A percentile compares a stretch with the other conserved stretches of the same genome.
These are phyloP conservation scores for Cephus pulcher DNA, from an alignment of 2,888 invertebrate genomes.

Conservation along the genomic window DNA sequence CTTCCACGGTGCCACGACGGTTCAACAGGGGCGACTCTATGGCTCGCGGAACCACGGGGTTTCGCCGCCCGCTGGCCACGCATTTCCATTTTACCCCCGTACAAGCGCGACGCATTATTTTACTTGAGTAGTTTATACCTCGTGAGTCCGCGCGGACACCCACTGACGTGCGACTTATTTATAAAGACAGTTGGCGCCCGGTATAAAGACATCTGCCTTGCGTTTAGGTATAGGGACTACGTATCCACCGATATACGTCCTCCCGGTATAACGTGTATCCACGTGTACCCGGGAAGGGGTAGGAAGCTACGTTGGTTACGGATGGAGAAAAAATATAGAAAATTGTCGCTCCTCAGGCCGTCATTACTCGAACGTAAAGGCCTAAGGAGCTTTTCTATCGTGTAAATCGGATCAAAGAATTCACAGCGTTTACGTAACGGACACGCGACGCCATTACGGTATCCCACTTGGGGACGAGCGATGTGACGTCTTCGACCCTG, in stretches of 20 bases:
- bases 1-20: constrained; percentile 1
- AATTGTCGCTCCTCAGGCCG: neutral
- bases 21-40: constrained; percentile 15
- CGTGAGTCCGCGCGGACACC: constrained; percentile 22
- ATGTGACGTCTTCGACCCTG: neutral
- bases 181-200: constrained; percentile 24
- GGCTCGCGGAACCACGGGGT: constrained; percentile 43
- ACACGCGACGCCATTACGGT: neutral
- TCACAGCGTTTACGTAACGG: neutral
- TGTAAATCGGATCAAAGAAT: neutral
- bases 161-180: constrained; percentile 23
- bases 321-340: neutral
- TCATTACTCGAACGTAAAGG: neutral
- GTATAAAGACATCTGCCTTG: constrained; percentile 21
- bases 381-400: neutral
- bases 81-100: constrained; percentile 57
- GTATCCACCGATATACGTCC: neutral
- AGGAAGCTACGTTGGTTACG: neutral
- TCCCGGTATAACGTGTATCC: neutral
- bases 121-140: constrained; percentile 23
- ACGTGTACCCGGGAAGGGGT: neutral
- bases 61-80: constrained; percentile 51
- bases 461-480: neutral
- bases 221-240: neutral
- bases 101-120: constrained; percentile 21